Conservation (phyloP, 2,888 invertebrate species). For the Hypomecis atomaria region DNA sequence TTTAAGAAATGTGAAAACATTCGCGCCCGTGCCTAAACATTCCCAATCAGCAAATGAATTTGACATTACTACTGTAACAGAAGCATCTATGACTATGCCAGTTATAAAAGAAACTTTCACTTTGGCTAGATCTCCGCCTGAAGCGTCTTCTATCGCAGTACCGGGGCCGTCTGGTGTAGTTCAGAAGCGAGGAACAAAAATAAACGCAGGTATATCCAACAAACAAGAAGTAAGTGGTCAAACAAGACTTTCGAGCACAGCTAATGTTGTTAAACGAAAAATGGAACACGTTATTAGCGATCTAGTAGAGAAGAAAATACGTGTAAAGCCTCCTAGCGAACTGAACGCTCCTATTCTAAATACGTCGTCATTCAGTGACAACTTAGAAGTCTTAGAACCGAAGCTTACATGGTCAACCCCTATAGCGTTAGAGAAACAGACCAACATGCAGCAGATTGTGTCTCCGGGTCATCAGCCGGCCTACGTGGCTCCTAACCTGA, state of each 20-base stretch:
- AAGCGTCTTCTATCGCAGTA: background rate
- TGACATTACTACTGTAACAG: background rate
- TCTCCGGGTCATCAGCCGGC: background rate
- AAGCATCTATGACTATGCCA: background rate
- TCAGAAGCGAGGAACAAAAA: background rate
- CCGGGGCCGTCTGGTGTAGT: conserved; percentile 12
- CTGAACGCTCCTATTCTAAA: background rate
- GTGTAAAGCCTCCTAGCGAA: conserved; percentile 13
- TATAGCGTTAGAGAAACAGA: conserved; percentile 2
- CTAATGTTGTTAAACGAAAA: conserved; percentile 1
- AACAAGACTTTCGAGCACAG: too few relatives aligned
- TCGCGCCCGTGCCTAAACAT: background rate
- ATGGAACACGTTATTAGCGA: background rate
- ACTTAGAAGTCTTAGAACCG: background rate
- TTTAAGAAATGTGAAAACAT: background rate
- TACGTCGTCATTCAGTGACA: background rate
- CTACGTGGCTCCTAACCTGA: background rate
- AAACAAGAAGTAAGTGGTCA: too few relatives aligned
- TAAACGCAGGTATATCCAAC: too few relatives aligned
- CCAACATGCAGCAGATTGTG: conserved; percentile 6
- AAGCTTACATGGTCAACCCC: conserved; percentile 1
- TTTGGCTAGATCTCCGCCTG: conserved; percentile 2
- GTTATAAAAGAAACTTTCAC: conserved; percentile 17
- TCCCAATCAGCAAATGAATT: background rate
- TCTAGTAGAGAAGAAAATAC: conserved; percentile 13